A percentile compares a stretch with the other conserved stretches of the same genome.
phyloP scores from a whole-genome alignment of 2,888 invertebrate species.

The Rosalia funebris region DNA sequence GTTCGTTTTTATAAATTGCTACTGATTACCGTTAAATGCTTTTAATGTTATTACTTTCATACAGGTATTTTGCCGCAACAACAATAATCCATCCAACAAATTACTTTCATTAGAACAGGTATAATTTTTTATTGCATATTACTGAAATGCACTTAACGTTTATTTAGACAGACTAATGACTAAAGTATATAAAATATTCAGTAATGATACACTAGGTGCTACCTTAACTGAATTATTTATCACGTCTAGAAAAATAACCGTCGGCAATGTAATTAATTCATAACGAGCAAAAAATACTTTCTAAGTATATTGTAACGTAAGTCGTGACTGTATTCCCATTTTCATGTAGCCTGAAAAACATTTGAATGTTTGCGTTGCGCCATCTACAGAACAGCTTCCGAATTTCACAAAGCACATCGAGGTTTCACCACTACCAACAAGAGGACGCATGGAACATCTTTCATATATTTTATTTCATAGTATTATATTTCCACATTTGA shows the following conservation, averaged over 20 bases:
- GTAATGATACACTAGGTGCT: constrained; percentile 41
- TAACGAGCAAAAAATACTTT: neutral
- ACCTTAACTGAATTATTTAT: constrained; percentile 30
- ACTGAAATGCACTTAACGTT: constrained; percentile 32
- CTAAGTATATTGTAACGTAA: too few species aligned
- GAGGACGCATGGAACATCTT: neutral
- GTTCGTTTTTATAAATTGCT: constrained; percentile 5
- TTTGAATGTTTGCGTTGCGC: neutral
- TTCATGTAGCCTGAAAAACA: neutral
- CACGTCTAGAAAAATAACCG: neutral
- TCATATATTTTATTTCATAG: neutral
- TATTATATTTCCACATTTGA: neutral
- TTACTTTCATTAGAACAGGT: constrained; percentile 17
- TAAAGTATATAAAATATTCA: constrained; percentile 39
- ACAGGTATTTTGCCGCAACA: constrained; percentile 16
- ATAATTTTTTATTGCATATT: constrained; percentile 21
- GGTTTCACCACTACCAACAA: neutral
- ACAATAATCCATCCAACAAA: constrained; percentile 9
- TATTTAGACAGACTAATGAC: constrained; percentile 26
- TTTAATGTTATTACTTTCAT: constrained; percentile 28
- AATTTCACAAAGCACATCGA: neutral
- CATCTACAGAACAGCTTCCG: neutral
- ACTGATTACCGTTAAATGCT: constrained; percentile 8
- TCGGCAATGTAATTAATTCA: neutral
- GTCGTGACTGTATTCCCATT: neutral